Percentiles rank a stretch among this genome's conserved stretches.
Conservation (phyloP, 2,888 invertebrate species). For the Coremacera marginata region DNA sequence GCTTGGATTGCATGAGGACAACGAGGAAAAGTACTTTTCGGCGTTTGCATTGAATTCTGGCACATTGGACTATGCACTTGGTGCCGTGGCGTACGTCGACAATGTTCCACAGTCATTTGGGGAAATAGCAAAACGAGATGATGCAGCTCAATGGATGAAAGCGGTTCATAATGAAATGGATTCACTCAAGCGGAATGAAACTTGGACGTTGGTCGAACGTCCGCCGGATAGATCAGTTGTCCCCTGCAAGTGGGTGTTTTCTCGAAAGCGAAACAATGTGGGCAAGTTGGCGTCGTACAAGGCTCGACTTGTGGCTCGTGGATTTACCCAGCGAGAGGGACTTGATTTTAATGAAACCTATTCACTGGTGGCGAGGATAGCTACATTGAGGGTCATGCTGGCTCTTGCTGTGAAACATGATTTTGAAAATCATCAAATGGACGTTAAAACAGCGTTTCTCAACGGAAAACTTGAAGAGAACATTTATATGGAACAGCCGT, state of each 20-base stretch:
- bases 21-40: too few relatives aligned
- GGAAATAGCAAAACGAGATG: background rate
- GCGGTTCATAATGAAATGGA: slow-evolving; percentile 23
- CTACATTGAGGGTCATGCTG: slow-evolving; percentile 1
- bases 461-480: slow-evolving; percentile 14
- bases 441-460: slow-evolving; percentile 21
- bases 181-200: slow-evolving; percentile 21
- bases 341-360: slow-evolving; percentile 32
- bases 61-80: too few relatives aligned
- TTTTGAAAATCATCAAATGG: slow-evolving; percentile 9
- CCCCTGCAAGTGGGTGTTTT: slow-evolving; percentile 29
- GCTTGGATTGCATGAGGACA: too few relatives aligned
- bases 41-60: too few relatives aligned
- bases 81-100: too few relatives aligned
- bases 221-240: slow-evolving; percentile 18
- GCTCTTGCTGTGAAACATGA: background rate
- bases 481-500: slow-evolving; percentile 1
- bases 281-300: slow-evolving; percentile 9
- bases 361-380: slow-evolving; percentile 19
- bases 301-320: slow-evolving; percentile 38
- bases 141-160: background rate
- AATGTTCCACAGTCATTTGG: background rate
- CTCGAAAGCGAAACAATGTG: slow-evolving; percentile 10
- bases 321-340: slow-evolving; percentile 9
- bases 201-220: slow-evolving; percentile 16